Evolutionary conservation across 2,113 vertebrate species (phyloP), one percentile per base, ranked within the genome.

Genomic region (Antigone vipio): DNA sequence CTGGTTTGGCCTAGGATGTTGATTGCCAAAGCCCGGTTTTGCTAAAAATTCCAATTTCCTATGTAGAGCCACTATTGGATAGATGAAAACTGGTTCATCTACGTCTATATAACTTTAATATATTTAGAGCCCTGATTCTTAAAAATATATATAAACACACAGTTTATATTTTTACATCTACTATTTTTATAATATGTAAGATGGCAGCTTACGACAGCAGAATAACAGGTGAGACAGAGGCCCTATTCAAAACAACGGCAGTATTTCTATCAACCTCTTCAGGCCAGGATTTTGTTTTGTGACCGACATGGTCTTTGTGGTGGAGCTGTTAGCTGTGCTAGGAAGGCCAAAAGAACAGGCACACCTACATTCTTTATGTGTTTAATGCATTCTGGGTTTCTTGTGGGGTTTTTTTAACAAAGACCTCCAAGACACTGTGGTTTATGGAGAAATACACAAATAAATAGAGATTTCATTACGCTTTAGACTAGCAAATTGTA

Each of bases 51-150:
- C 5, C 2, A 2, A 3, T 60, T 82, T 32, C 11, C 0, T 56
- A 8, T 0, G 1, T 56, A 27, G 3, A 23, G 26, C 13, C 5
- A 0, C 32, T 49, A 5, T 49, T 44, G 59, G 15, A 30, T 32
- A 4, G 30, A 13, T 44, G 35, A 52, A 79, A 79, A n/a, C 6
- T 9, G 2, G 2, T 50, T 63, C 8, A 9, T 32, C 4, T 73
- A 3, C 47, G 63, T 72, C 7, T 56, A 0, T 15, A 5, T 12
- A 40, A 38, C 2, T 7, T 49, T 17, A 6, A 12, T 42, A n/a
- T 49, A 15, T 23, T n/a, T 38, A 53, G 9, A 60, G 5, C 7
- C 4, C 17, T 23, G 68, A 12, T 30, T 56, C 62, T 58, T 34
- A 19, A 44, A 44, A 15, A 44, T 11, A 10, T 44, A 45, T 32